Evolutionary conservation across 2,888 invertebrate species (phyloP), one percentile per base, ranked within the genome.

Genomic region (Xestia ashworthii): DNA sequence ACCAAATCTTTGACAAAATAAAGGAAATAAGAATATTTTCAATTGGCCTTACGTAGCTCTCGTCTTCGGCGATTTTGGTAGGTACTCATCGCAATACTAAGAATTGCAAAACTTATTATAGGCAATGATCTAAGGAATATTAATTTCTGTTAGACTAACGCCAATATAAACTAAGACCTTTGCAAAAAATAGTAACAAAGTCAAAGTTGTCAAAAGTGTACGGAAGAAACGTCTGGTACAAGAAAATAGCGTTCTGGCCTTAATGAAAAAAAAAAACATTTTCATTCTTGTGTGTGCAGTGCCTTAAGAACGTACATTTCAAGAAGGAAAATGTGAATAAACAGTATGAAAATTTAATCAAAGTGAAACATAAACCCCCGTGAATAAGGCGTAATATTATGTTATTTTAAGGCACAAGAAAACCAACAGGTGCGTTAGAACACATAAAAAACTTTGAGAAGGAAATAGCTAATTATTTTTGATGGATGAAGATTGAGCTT

Each of bases 401-500:
- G 19, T 22, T 76, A 66, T 46, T 53, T 38, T 16, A 71, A 32
- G 66, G 16, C 19, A 19, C 58, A 48, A 58, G 62, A 58, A 71
- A 71, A 53, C 53, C 62, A 68, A 74, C 74, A 60, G 81, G 67
- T 68, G 71, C 38, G 62, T 67, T 38, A 32, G 65, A 65, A 81
- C 48, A 25, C 69, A 64, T 67, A 69, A 79, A 71, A 67, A 70
- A 70, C 44, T 62, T 58, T 62, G 22, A 8, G 38, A 38, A 62
- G 71, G 65, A 81, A 76, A 72, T 71, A 65, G 16, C 44, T 44
- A 48, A 74, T 66, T 76, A 64, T 50, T 58, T 69, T 71, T 83
- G 86, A 85, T 58, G 72, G 86, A 82, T 76, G 86, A 70, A 67
- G 82, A 83, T 76, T 73, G 77, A 83, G 72, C 25, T 3, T 55